These are phyloP conservation scores for Melanostigma gelatinosum DNA, from an alignment of 2,113 vertebrate genomes.

Conservation along the genomic window DNA sequence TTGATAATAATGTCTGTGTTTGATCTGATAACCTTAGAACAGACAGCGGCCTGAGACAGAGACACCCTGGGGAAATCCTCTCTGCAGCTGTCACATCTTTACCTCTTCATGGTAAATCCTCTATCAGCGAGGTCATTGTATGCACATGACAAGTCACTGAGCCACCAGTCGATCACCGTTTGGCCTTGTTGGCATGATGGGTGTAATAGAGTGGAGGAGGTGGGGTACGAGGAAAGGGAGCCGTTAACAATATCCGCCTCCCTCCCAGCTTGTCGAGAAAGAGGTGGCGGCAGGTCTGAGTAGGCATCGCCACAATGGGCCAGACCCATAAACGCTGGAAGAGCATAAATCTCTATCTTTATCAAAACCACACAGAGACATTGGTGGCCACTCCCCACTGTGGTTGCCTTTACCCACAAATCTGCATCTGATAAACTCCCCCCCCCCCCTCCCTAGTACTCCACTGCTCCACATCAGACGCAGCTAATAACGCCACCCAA, in stretches of 20 bases:
- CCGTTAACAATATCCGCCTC: conserved; percentile 81
- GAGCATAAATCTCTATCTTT: conserved; percentile 89
- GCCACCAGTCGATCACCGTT: conserved; percentile 30
- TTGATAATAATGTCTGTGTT: conserved; percentile 34
- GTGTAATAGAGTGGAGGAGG: conserved; percentile 34
- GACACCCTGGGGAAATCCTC: conserved; percentile 52
- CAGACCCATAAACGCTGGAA: conserved; percentile 85
- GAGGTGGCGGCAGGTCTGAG: conserved; percentile 85
- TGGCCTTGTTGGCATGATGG: conserved; percentile 22
- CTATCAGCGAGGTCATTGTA: conserved; percentile 51
- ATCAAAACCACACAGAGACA: conserved; percentile 87
- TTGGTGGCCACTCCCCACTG: conserved; percentile 83
- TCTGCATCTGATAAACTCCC: conserved; percentile 82
- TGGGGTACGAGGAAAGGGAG: conserved; percentile 44
- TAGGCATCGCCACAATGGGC: conserved; percentile 84
- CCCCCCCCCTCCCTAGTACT: conserved; percentile 20
- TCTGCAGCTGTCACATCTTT: conserved; percentile 49
- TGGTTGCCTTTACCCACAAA: conserved; percentile 81
- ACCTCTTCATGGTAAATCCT: conserved; percentile 32
- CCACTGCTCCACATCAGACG: conserved; percentile 63
- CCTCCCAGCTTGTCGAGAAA: conserved; percentile 80
- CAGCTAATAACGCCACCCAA: conserved; percentile 75
- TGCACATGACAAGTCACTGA: conserved; percentile 30
- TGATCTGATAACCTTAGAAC: conserved; percentile 48
- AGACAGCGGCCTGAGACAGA: conserved; percentile 31